phyloP scores from a whole-genome alignment of 2,797 vertebrate genomes.

The Amphiprion clarkii region DNA sequence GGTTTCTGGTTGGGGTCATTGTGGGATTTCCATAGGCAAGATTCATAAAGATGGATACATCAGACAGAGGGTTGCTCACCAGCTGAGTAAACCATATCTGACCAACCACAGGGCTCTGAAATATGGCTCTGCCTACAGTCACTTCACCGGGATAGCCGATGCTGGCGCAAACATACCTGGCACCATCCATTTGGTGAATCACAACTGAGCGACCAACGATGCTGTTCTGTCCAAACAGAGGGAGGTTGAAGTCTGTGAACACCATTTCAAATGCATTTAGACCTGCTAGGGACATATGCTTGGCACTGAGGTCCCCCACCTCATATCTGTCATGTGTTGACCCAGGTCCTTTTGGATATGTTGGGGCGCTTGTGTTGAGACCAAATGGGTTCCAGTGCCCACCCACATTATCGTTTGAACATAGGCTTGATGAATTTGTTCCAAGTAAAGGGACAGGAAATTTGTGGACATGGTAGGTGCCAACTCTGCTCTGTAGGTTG shows the following conservation, averaged over 20 bases:
- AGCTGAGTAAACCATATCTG: constrained; percentile 84
- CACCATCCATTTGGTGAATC: constrained; percentile 70
- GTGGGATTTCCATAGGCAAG: constrained; percentile 76
- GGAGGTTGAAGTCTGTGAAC: constrained; percentile 85
- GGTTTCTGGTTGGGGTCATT: constrained; percentile 67
- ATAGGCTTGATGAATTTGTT: constrained; percentile 57
- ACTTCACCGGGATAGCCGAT: constrained; percentile 84
- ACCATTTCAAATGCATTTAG: constrained; percentile 8
- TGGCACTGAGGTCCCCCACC: constrained; percentile 84
- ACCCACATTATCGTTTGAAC: constrained; percentile 83
- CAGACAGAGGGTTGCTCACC: constrained; percentile 79
- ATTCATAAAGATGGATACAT: constrained; percentile 85
- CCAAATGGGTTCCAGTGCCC: constrained; percentile 87
- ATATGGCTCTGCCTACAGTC: constrained; percentile 74
- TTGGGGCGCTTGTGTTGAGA: constrained; percentile 44
- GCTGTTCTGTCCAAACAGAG: constrained; percentile 87
- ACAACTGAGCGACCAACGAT: constrained; percentile 88
- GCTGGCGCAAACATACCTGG: constrained; percentile 79
- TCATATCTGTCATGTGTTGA: constrained; percentile 86
- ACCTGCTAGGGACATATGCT: constrained; percentile 77
- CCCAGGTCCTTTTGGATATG: constrained; percentile 75
- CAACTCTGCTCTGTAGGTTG: constrained; percentile 71
- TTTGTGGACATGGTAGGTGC: constrained; percentile 83
- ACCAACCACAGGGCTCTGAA: constrained; percentile 81
- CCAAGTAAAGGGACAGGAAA: constrained; percentile 81